Evolutionary conservation across 2,888 invertebrate genomes (phyloP).

Genomic region (Cybosia mesomella): DNA sequence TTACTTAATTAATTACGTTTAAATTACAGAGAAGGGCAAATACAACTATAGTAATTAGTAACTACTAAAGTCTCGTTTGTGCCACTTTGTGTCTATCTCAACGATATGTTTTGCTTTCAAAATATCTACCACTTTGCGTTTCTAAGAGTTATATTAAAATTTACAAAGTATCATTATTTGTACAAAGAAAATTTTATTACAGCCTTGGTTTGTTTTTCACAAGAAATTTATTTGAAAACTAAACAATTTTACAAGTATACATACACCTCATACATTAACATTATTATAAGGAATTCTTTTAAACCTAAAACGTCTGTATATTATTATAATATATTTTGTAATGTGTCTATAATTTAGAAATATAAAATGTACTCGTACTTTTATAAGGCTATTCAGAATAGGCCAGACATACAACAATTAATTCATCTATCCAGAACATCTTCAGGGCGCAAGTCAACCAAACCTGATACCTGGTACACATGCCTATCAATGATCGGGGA

Average conservation of each 20-base stretch:
- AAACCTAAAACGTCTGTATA: too few species aligned
- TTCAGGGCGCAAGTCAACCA: too few species aligned
- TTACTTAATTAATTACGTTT: too few species aligned
- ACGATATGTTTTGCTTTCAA: not conserved
- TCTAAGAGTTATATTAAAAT: not conserved
- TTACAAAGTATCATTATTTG: not conserved
- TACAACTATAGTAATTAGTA: not conserved
- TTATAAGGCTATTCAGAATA: too few species aligned
- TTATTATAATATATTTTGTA: too few species aligned
- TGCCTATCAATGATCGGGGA: too few species aligned
- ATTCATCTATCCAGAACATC: too few species aligned
- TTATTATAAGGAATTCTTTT: not conserved
- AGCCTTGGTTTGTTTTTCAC: not conserved
- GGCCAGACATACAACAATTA: too few species aligned
- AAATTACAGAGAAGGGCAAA: not conserved
- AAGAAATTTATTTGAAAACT: not conserved
- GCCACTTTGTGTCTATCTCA: not conserved
- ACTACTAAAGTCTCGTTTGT: not conserved
- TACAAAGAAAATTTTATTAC: not conserved
- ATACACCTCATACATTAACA: not conserved
- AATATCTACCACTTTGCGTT: not conserved
- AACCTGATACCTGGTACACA: too few species aligned
- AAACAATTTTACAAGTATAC: not conserved
- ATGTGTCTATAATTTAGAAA: too few species aligned
- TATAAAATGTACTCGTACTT: too few species aligned